These are phyloP conservation scores for Eucidaris tribuloides DNA, from an alignment of 35 echinoderm and acorn worm genomes.

Conservation along the genomic window DNA sequence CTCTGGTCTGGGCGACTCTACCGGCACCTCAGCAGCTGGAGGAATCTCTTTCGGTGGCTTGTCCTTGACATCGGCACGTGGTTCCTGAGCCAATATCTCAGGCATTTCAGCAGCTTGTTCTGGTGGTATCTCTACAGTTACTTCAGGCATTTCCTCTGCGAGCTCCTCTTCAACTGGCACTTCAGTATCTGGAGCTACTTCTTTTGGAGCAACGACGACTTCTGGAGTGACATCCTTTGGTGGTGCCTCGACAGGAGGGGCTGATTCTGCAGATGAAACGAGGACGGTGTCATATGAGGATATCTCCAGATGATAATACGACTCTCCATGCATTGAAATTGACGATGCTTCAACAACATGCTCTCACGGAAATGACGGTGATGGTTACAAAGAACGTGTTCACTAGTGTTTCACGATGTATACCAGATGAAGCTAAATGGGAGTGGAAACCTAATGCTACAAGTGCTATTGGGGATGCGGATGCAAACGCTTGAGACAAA, in stretches of 20 bases:
- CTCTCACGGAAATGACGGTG: no score
- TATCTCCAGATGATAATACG: no score
- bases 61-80: neutral
- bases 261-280: neutral
- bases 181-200: slow-evolving; percentile 26
- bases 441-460: no score
- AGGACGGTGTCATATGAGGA: neutral
- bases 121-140: slow-evolving; percentile 6
- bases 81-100: neutral
- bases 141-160: slow-evolving; percentile 12
- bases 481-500: no score
- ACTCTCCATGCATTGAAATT: no score
- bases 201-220: slow-evolving; percentile 6
- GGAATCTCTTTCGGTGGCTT: neutral
- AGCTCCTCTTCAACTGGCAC: slow-evolving; percentile 4
- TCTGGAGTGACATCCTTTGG: slow-evolving; percentile 22
- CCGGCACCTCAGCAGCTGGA: slow-evolving; percentile 61
- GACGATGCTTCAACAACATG: no score
- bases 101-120: slow-evolving; percentile 4
- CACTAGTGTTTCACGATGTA: no score
- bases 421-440: no score
- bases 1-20: slow-evolving; percentile 39
- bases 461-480: no score
- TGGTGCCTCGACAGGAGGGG: neutral
- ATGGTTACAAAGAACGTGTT: no score